phyloP scores from a whole-genome alignment of 2,797 vertebrate species.

The Lacerta agilis region DNA sequence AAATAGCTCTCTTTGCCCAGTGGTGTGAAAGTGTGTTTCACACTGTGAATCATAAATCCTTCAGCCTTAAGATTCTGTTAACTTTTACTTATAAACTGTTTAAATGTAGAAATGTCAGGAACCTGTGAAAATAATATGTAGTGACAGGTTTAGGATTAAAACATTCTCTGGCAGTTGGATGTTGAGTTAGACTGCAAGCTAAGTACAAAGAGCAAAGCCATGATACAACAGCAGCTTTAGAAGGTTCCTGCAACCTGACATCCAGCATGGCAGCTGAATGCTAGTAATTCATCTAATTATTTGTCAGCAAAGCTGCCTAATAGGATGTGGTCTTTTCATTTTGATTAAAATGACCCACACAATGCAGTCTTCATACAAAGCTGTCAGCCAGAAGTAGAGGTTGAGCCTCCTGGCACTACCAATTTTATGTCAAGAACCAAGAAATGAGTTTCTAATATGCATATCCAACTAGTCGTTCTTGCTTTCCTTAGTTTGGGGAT shows the following conservation, averaged over 20 bases:
- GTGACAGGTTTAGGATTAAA: conserved; percentile 76
- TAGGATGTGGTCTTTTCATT: conserved; percentile 77
- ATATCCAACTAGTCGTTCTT: conserved; percentile 21
- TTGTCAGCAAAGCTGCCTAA: conserved; percentile 78
- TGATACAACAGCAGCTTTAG: conserved; percentile 58
- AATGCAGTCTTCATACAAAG: conserved; percentile 68
- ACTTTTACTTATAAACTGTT: conserved; percentile 71
- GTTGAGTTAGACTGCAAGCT: conserved; percentile 72
- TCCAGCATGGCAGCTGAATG: conserved; percentile 63
- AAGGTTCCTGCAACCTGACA: conserved; percentile 64
- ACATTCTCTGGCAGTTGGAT: conserved; percentile 71
- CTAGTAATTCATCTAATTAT: conserved; percentile 79
- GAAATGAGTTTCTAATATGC: conserved; percentile 48
- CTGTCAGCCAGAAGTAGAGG: conserved; percentile 62
- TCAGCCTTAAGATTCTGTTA: conserved; percentile 66
- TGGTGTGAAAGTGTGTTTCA: conserved; percentile 57
- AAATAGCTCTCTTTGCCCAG: conserved; percentile 53
- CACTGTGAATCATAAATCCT: conserved; percentile 64
- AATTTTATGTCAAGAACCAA: conserved; percentile 63
- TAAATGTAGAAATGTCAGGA: conserved; percentile 68
- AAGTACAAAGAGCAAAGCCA: conserved; percentile 72
- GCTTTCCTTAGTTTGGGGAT: conserved; percentile 26
- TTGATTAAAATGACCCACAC: conserved; percentile 78
- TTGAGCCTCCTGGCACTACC: conserved; percentile 62
- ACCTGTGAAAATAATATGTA: conserved; percentile 70